Evolutionary conservation across 2,888 invertebrate species (phyloP).

Genomic region (Malacosoma neustria): DNA sequence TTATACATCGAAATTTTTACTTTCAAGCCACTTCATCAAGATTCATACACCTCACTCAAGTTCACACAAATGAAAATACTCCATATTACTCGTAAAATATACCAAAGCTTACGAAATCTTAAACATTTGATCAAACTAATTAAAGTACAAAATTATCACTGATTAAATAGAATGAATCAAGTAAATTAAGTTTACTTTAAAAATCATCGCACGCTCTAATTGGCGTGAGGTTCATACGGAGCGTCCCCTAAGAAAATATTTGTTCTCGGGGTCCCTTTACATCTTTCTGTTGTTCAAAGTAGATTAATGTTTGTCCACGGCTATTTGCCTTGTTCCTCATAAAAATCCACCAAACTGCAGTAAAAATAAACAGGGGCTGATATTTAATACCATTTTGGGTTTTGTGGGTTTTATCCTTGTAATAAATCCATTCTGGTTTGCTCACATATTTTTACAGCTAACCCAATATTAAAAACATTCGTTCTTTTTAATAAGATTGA

Average conservation of each 20-base stretch:
- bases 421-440: slow-evolving; percentile 27
- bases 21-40: too few species aligned
- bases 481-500: too few species aligned
- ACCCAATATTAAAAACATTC: too few species aligned
- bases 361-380: slow-evolving; percentile 47
- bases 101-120: too few species aligned
- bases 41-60: too few species aligned
- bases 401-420: slow-evolving; percentile 45
- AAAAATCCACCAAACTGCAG: slow-evolving; percentile 64
- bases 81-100: too few species aligned
- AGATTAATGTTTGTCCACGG: slow-evolving; percentile 70
- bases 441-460: too few species aligned
- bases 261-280: slow-evolving; percentile 53
- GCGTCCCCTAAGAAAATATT: slow-evolving; percentile 71
- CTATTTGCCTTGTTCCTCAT: slow-evolving; percentile 69
- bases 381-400: slow-evolving; percentile 47
- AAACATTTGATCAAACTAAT: slow-evolving; percentile 2
- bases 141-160: slow-evolving; percentile 5
- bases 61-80: too few species aligned
- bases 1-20: too few species aligned
- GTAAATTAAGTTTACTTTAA: slow-evolving; percentile 65
- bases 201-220: slow-evolving; percentile 71
- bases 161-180: slow-evolving; percentile 17
- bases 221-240: slow-evolving; percentile 46
- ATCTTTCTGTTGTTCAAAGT: slow-evolving; percentile 67